Percentiles rank a stretch among this genome's conserved stretches.
phyloP scores from a whole-genome alignment of 2,888 invertebrate genomes.

The Silvanus unidentatus region DNA sequence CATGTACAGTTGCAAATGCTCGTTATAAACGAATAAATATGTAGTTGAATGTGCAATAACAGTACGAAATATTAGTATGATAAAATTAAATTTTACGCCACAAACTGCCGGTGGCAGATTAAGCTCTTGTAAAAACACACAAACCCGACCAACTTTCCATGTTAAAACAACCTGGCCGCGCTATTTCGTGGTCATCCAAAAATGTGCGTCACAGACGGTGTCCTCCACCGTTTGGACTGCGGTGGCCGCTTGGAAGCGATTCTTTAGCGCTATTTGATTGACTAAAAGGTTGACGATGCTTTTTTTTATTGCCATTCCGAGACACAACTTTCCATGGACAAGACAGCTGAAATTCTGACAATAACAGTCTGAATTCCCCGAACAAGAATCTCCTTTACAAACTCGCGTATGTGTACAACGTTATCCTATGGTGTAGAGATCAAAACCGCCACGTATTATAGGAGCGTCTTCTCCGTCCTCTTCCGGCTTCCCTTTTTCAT shows the following conservation, averaged over 20 bases:
- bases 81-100: slow-evolving; percentile 35
- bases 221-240: slow-evolving; percentile 15
- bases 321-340: slow-evolving; percentile 15
- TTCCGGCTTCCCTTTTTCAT: slow-evolving; percentile 15
- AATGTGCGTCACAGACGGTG: slow-evolving; percentile 27
- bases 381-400: slow-evolving; percentile 45
- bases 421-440: slow-evolving; percentile 29
- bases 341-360: slow-evolving; percentile 44
- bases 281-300: no score
- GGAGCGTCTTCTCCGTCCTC: slow-evolving; percentile 18
- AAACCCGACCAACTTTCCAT: slow-evolving; percentile 32
- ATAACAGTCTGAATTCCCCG: slow-evolving; percentile 44
- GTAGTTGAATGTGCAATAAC: slow-evolving; percentile 29
- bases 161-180: slow-evolving; percentile 31
- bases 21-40: slow-evolving; percentile 29
- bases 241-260: slow-evolving; percentile 8
- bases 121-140: slow-evolving; percentile 40
- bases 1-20: slow-evolving; percentile 21
- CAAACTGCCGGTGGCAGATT: slow-evolving; percentile 37
- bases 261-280: no score
- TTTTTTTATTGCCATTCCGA: no score
- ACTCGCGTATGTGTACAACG: slow-evolving; percentile 41
- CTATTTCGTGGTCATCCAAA: slow-evolving; percentile 35
- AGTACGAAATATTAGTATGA: slow-evolving; percentile 26
- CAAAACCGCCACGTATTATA: slow-evolving; percentile 24